Evolutionary conservation across 2,888 invertebrate genomes (phyloP), one percentile per base, ranked within the genome.

Genomic region (Meganola albula): DNA sequence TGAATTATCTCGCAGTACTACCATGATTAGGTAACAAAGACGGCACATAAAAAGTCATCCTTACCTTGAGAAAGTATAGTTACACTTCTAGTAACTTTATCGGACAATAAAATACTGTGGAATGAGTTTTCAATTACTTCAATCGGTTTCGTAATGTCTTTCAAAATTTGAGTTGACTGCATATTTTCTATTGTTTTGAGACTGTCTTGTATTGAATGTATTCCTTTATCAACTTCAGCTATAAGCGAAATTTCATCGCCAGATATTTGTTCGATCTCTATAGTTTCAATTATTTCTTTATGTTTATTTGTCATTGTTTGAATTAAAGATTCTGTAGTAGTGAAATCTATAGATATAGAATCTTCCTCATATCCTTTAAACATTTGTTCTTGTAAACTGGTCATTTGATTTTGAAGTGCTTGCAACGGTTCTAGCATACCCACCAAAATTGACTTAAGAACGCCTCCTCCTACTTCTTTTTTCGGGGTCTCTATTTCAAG

Each of bases 361-460:
- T 72, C 68, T 37, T 73, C 72, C 10, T 75, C 69, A 4, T 57
- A 45, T 2, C 70, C 69, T 20, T 57, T 55, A 16, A 64, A 42
- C 9, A 76, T 53, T 49, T 80, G 74, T 32, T 80, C 72, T 46
- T 77, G 74, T 5, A 79, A 58, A 30, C 53, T 54, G 3, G 58
- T 48, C 14, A 87, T 44, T 34, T 80, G 73, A 34, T 46, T 64
- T 33, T 79, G 73, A 18, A 86, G 57, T 21, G 53, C 55, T 53
- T 74, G 64, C 12, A 82, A 56, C 5, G 76, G 75, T 33, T 67
- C 63, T 20, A 74, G 37, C 63, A 80, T 74, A 61, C 74, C 76
- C 24, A 50, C 48, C 23, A 79, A 53, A 10, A 68, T 56, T 20
- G 39, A 44, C 50, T 67, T 72, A 1, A 79, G 47, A 7, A 56